Conservation (phyloP, 2,888 invertebrate genomes). For the Maniola hyperantus region DNA sequence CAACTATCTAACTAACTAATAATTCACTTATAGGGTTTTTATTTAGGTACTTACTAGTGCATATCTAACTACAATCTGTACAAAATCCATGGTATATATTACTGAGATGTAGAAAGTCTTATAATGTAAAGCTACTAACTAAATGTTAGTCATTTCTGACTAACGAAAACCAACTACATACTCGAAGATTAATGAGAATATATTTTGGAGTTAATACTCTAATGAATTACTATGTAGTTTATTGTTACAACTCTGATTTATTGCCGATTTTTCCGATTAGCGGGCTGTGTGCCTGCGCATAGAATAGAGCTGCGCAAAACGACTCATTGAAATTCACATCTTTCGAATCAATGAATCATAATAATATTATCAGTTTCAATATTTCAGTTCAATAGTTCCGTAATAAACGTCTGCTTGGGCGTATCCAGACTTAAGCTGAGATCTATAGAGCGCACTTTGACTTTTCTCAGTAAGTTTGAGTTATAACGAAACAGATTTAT, state of each 20-base stretch:
- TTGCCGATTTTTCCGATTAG: constrained; percentile 39
- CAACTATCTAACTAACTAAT: no score
- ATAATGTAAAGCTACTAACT: neutral
- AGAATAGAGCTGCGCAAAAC: constrained; percentile 13
- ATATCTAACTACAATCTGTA: no score
- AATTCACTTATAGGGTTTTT: no score
- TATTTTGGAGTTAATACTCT: constrained; percentile 27
- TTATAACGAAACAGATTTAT: no score
- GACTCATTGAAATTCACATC: neutral
- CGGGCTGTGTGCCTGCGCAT: constrained; percentile 33
- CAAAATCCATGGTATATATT: no score
- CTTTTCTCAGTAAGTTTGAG: no score
- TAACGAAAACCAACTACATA: constrained; percentile 1
- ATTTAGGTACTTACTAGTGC: no score
- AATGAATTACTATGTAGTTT: constrained; percentile 35
- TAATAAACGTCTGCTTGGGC: neutral
- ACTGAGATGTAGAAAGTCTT: no score
- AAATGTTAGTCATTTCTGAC: neutral
- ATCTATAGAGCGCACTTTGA: no score
- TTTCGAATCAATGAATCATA: neutral
- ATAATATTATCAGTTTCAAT: no score
- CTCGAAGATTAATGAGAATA: constrained; percentile 15
- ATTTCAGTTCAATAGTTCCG: no score
- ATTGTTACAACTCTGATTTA: constrained; percentile 42
- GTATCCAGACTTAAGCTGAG: neutral